A percentile compares a stretch with the other conserved stretches of the same genome.
Conservation (phyloP, 1,140 invertebrate species). For the Cotesia glomerata region DNA sequence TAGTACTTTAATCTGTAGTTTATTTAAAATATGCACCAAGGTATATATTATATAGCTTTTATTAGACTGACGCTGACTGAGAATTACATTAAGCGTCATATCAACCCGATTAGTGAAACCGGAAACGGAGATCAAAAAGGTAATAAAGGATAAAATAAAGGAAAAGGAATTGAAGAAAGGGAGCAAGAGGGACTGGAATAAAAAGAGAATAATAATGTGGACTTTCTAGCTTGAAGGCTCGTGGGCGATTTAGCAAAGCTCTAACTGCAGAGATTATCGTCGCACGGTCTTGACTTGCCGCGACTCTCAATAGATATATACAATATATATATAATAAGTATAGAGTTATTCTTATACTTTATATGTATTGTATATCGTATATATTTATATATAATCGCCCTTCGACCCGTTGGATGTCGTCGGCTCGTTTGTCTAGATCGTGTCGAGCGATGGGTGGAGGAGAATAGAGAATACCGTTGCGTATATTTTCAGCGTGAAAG, state of each 20-base stretch:
- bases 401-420: slow-evolving; percentile 7
- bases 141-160: not conserved
- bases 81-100: not conserved
- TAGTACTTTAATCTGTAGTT: not conserved
- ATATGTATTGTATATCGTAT: not conserved
- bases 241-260: slow-evolving; percentile 22
- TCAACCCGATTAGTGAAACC: slow-evolving; percentile 9
- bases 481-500: slow-evolving; percentile 28
- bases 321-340: not conserved
- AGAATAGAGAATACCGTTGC: slow-evolving; percentile 21
- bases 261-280: slow-evolving; percentile 3
- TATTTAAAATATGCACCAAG: not conserved
- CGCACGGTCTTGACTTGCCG: slow-evolving; percentile 9
- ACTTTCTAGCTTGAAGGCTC: slow-evolving; percentile 20
- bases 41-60: not conserved
- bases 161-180: not conserved
- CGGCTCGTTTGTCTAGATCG: slow-evolving; percentile 13
- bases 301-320: not conserved
- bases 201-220: slow-evolving; percentile 2
- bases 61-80: not conserved
- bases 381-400: slow-evolving; percentile 17
- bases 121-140: not conserved
- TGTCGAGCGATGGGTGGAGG: slow-evolving; percentile 23
- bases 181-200: not conserved
- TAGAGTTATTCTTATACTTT: not conserved